Evolutionary conservation across 1,140 invertebrate species (phyloP).

Genomic region (Ephestia elutella): DNA sequence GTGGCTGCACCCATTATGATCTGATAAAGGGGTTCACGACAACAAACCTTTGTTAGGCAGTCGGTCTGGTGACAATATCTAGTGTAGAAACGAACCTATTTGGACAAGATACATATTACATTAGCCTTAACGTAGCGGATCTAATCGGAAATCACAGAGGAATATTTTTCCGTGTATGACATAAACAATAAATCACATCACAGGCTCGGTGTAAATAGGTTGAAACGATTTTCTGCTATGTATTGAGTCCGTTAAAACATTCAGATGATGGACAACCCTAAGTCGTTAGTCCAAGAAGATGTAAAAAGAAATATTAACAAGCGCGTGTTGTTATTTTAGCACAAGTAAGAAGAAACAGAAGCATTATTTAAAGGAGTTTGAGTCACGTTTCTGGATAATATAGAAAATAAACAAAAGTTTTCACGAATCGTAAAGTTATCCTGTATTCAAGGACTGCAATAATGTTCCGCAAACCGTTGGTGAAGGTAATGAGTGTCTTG

Average conservation of each 20-base stretch:
- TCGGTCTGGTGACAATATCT: conserved; percentile 18
- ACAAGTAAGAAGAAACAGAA: background rate
- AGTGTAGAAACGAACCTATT: conserved; percentile 24
- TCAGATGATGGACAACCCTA: too few relatives aligned
- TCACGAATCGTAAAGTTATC: conserved; percentile 24
- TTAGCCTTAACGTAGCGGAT: background rate
- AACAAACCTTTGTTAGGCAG: conserved; percentile 36
- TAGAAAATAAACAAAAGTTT: conserved; percentile 6
- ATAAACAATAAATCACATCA: background rate
- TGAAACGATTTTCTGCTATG: background rate
- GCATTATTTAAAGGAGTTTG: background rate
- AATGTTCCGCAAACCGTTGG: conserved; percentile 57
- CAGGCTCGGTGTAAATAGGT: too few relatives aligned
- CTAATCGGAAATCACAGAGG: background rate
- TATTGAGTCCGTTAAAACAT: too few relatives aligned
- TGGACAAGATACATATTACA: conserved; percentile 17
- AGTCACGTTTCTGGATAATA: background rate
- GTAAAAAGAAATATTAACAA: background rate
- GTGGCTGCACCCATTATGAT: conserved; percentile 51
- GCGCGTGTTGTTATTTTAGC: background rate
- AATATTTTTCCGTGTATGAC: background rate
- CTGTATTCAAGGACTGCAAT: conserved; percentile 59
- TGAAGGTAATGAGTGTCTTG: conserved; percentile 55
- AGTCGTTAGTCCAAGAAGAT: too few relatives aligned
- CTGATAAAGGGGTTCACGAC: conserved; percentile 43